A percentile compares a stretch with the other conserved stretches of the same genome.
phyloP scores from a whole-genome alignment of 2,113 vertebrate species.

The Ictalurus punctatus region DNA sequence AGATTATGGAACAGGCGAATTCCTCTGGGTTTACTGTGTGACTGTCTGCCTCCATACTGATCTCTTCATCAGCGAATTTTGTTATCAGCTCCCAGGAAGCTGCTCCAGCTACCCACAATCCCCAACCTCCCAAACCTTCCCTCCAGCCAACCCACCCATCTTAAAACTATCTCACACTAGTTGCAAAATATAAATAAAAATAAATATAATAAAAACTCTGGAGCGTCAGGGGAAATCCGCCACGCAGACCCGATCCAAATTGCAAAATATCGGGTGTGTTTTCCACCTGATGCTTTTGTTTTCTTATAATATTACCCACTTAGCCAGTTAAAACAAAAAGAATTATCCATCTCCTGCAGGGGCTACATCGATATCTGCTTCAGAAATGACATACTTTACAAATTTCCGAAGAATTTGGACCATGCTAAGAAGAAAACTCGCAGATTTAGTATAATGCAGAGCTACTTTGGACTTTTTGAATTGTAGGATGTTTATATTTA shows the following conservation, averaged over 20 bases:
- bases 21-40: slow-evolving; percentile 43
- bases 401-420: not conserved
- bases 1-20: slow-evolving; percentile 9
- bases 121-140: not conserved
- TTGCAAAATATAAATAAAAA: slow-evolving; percentile 6
- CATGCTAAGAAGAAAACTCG: not conserved
- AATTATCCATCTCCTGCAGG: not conserved
- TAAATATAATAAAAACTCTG: not conserved
- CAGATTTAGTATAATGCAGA: not conserved
- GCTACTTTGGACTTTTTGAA: not conserved
- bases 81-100: not conserved
- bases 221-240: slow-evolving; percentile 27
- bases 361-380: not conserved
- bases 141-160: not conserved
- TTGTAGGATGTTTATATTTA: not conserved
- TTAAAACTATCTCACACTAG: slow-evolving; percentile 16
- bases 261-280: not conserved
- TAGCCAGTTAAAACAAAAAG: slow-evolving; percentile 19
- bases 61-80: slow-evolving; percentile 17
- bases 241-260: slow-evolving; percentile 22
- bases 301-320: slow-evolving; percentile 6
- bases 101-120: not conserved
- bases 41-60: not conserved
- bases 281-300: slow-evolving; percentile 17
- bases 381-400: not conserved